Evolutionary conservation across 2,113 vertebrate species (phyloP).

Genomic region (Cyprinodon brontotheroides): DNA sequence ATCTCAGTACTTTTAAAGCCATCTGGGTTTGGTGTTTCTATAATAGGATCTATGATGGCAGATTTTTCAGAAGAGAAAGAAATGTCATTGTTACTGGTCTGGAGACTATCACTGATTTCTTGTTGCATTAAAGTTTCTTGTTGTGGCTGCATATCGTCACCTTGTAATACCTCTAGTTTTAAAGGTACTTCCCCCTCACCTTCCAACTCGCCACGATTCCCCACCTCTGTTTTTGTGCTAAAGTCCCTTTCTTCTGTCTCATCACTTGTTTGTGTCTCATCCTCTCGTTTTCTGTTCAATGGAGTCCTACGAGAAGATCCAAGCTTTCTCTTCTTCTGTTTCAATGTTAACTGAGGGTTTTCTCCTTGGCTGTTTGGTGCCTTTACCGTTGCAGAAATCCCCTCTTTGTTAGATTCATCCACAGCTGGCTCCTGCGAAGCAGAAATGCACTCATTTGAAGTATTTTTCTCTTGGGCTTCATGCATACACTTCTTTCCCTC

Average conservation of each 20-base stretch:
- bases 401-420: neutral
- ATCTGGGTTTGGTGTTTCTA: neutral
- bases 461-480: neutral
- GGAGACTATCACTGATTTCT: slow-evolving; percentile 11
- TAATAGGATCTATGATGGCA: neutral
- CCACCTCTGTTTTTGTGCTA: neutral
- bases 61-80: slow-evolving; percentile 4
- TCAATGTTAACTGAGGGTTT: slow-evolving; percentile 12
- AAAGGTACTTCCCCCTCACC: slow-evolving; percentile 5
- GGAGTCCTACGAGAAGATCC: slow-evolving; percentile 58
- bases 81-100: slow-evolving; percentile 14
- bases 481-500: neutral
- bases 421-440: slow-evolving; percentile 2
- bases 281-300: slow-evolving; percentile 24
- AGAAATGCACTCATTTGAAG: slow-evolving; percentile 9
- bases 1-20: slow-evolving; percentile 7
- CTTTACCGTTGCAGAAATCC: neutral
- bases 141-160: slow-evolving; percentile 7
- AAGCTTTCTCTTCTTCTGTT: slow-evolving; percentile 61
- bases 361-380: neutral
- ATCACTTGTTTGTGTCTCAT: neutral
- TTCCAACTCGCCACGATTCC: slow-evolving; percentile 2
- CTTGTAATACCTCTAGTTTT: slow-evolving; percentile 5
- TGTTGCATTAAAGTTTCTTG: neutral
- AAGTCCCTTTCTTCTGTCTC: neutral